phyloP scores from a whole-genome alignment of 2,888 invertebrate species.

The Agonopterix arenella region DNA sequence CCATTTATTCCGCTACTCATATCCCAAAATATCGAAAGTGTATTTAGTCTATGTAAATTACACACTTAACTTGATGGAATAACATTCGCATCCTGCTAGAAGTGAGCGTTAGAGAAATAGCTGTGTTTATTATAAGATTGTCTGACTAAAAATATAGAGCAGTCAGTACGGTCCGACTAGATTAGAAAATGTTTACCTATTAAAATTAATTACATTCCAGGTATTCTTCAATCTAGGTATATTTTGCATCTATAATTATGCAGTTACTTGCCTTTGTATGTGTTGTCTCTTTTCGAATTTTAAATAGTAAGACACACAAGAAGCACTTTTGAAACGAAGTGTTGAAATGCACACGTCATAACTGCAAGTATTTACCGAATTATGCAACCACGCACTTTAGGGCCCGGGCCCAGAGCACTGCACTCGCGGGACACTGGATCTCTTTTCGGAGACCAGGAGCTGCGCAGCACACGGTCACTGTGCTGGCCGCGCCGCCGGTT shows the following conservation, averaged over 20 bases:
- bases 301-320: constrained; percentile 15
- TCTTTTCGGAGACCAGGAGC: constrained; percentile 3
- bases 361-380: constrained; percentile 19
- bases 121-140: not conserved
- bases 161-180: no score
- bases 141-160: no score
- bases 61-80: constrained; percentile 2
- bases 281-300: not conserved
- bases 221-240: no score
- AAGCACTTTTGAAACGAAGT: constrained; percentile 20
- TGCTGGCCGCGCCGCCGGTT: constrained; percentile 17
- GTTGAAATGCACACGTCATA: constrained; percentile 25
- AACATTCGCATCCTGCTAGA: constrained; percentile 2
- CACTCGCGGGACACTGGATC: constrained; percentile 32
- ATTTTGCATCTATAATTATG: no score
- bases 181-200: no score
- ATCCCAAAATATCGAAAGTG: constrained; percentile 69
- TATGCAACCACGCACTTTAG: constrained; percentile 40
- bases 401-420: constrained; percentile 19
- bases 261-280: constrained; percentile 4
- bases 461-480: constrained; percentile 15
- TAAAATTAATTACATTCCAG: no score
- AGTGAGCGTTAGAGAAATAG: not conserved
- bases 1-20: constrained; percentile 64
- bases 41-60: constrained; percentile 27